Evolutionary conservation across 2,888 invertebrate genomes (phyloP), one percentile per base, ranked within the genome.

Genomic region (Muscina levida): DNA sequence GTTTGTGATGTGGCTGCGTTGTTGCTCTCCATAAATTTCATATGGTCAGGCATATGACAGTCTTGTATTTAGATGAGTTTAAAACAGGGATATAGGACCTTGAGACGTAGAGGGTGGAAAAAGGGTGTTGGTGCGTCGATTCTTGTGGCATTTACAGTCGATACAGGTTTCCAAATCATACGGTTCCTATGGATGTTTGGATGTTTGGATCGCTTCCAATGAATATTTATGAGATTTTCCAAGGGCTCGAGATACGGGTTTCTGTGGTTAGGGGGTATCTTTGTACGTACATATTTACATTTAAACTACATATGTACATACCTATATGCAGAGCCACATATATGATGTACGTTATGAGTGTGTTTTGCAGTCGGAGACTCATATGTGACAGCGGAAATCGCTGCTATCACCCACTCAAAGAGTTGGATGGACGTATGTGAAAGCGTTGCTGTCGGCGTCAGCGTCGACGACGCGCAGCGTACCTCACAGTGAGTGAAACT

Each of bases 401-500:
- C 73, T 75, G 67, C 68, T 71, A 62, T 77, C 77, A 72, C 77
- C 77, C 77, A 81, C 77, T 68, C 56, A n/a, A 72, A 56, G 39
- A 48, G n/a, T 72, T 62, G 48, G 62, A 57, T 66, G 10, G 59
- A 62, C 72, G 48, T 70, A 80, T 72, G 77, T 77, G 72, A 74
- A 68, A 26, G 26, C 71, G 44, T 73, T 65, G 53, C 66, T 19
- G 81, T 79, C 79, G 19, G 39, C 68, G 57, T 56, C 68, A 42
- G 51, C 31, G 82, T 80, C 80, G 83, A 82, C 83, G 85, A 82
- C 78, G 68, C 79, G 79, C 76, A 79, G 75, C 86, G 75, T 85
- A 79, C 73, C 86, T 73, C 85, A 84, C 86, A 84, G 84, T 84
- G 84, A 84, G 84, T 84, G 78, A 57, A 67, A 75, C 42, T 72